Evolutionary conservation across 1,140 invertebrate species (phyloP).

Genomic region (Geopemphigus sp.): DNA sequence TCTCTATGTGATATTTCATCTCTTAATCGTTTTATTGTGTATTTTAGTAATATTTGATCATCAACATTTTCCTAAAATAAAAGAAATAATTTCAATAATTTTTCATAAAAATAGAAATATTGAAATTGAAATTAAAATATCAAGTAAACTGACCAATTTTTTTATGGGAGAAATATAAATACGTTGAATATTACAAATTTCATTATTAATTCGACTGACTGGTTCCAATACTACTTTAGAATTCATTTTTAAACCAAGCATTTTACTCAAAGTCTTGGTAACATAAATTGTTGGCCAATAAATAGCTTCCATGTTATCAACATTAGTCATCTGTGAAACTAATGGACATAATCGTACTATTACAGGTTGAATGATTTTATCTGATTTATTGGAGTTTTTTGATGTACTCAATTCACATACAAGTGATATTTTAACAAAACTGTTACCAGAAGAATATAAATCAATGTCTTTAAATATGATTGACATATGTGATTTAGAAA

Average conservation of each 20-base stretch:
- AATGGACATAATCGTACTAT: conserved; percentile 28
- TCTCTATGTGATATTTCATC: conserved; percentile 12
- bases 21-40: conserved; percentile 3
- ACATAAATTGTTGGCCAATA: conserved; percentile 36
- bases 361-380: too few relatives aligned
- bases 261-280: not conserved
- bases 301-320: conserved; percentile 21
- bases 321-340: conserved; percentile 9
- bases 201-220: not conserved
- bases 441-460: not conserved
- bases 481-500: conserved; percentile 21
- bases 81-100: not conserved
- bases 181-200: conserved; percentile 8
- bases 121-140: not conserved
- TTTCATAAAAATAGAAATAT: not conserved
- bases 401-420: not conserved
- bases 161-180: conserved; percentile 11
- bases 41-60: not conserved
- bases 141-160: not conserved
- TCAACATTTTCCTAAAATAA: conserved; percentile 21
- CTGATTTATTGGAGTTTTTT: not conserved
- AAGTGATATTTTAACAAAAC: conserved; percentile 34
- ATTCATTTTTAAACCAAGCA: conserved; percentile 15
- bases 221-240: conserved; percentile 16
- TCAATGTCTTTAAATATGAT: not conserved